A percentile compares a stretch with the other conserved stretches of the same genome.
Evolutionary conservation across 2,888 invertebrate genomes (phyloP).

Genomic region (Polyommatus iphigenia): DNA sequence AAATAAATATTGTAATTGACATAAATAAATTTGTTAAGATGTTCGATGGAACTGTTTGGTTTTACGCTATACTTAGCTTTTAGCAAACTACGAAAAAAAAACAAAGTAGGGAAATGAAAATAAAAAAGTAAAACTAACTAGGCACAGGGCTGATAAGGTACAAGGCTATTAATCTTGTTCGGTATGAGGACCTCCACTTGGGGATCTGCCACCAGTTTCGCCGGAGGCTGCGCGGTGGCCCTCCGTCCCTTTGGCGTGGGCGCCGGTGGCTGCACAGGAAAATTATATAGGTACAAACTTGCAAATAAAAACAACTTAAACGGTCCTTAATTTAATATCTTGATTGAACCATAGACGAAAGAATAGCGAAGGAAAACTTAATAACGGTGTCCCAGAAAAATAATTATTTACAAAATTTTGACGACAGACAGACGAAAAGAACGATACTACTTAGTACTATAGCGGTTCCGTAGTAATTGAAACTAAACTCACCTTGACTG

Average conservation of each 20-base stretch:
- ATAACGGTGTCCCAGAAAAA: no score
- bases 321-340: no score
- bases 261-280: constrained; percentile 59
- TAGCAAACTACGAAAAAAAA: not conserved
- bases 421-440: no score
- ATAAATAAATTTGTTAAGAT: no score
- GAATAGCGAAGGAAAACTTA: no score
- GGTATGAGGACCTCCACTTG: constrained; percentile 58
- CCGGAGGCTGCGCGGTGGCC: constrained; percentile 46
- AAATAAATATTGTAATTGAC: constrained; percentile 29
- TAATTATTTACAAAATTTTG: no score
- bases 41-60: no score
- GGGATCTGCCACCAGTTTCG: constrained; percentile 76
- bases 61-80: not conserved
- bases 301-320: no score
- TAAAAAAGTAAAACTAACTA: constrained; percentile 57
- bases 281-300: not conserved
- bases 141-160: constrained; percentile 72
- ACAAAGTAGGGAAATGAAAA: not conserved
- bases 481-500: constrained; percentile 60
- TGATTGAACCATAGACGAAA: no score
- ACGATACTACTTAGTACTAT: no score
- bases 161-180: constrained; percentile 66
- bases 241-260: constrained; percentile 62
- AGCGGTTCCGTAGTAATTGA: no score